phyloP scores from a whole-genome alignment of 2,888 invertebrate species.

The Neoascia interrupta region DNA sequence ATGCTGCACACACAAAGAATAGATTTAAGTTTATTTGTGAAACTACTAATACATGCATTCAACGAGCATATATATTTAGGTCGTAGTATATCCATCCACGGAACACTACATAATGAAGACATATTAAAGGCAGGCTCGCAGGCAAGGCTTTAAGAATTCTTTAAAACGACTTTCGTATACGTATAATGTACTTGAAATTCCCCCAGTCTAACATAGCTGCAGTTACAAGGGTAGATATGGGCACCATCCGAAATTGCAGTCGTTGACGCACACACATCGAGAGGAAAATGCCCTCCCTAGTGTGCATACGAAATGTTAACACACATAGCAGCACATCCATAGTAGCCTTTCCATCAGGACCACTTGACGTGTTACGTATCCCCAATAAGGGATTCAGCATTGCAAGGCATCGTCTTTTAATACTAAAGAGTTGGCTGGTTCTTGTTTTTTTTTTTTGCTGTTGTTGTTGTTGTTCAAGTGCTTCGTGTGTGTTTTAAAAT shows the following conservation, averaged over 20 bases:
- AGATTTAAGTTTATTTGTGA: too few species aligned
- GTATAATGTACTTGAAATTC: too few species aligned
- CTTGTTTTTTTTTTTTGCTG: slow-evolving; percentile 16
- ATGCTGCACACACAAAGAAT: slow-evolving; percentile 40
- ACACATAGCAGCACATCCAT: slow-evolving; percentile 19
- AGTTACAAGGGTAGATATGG: slow-evolving; percentile 12
- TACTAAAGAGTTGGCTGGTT: slow-evolving; percentile 39
- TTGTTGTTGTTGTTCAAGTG: slow-evolving; percentile 7
- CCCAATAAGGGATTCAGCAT: slow-evolving; percentile 60
- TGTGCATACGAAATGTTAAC: slow-evolving; percentile 61
- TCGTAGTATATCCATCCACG: too few species aligned
- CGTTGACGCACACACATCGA: slow-evolving; percentile 28
- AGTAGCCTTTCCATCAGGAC: slow-evolving; percentile 46
- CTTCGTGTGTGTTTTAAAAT: slow-evolving; percentile 52
- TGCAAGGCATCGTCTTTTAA: slow-evolving; percentile 59
- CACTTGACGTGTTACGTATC: slow-evolving; percentile 56
- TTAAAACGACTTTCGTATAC: too few species aligned
- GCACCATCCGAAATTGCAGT: slow-evolving; percentile 46
- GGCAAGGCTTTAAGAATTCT: slow-evolving; percentile 57
- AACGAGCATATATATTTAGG: too few species aligned
- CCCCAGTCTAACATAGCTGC: slow-evolving; percentile 2
- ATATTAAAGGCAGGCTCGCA: too few species aligned
- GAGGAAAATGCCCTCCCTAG: slow-evolving; percentile 5
- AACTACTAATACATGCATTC: too few species aligned
- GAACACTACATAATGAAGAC: too few species aligned